Evolutionary conservation across 2,113 vertebrate genomes (phyloP).

Genomic region (Nicator chloris): DNA sequence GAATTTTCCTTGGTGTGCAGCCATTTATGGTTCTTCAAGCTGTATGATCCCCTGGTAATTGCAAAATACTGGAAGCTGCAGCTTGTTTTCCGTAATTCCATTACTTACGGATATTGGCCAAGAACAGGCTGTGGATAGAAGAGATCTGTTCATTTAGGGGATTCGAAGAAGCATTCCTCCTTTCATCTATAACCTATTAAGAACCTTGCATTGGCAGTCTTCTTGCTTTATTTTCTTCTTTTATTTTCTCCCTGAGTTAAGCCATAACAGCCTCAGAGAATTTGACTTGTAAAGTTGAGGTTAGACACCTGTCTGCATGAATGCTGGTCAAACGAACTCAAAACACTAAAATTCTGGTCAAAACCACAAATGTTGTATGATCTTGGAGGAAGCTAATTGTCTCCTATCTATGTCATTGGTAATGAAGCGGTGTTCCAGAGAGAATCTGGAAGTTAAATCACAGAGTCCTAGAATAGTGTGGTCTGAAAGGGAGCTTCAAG

Average conservation of each 20-base stretch:
- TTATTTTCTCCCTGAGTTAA: not conserved
- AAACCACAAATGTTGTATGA: not conserved
- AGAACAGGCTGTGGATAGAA: not conserved
- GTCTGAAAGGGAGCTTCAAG: not conserved
- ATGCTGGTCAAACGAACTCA: not conserved
- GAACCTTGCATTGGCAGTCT: not conserved
- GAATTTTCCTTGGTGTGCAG: not conserved
- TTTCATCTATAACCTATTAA: not conserved
- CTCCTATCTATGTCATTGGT: not conserved
- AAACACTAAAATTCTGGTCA: not conserved
- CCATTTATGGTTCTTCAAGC: not conserved
- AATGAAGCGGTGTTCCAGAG: not conserved
- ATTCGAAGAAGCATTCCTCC: not conserved
- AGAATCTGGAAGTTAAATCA: not conserved
- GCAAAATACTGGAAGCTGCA: slow-evolving; percentile 16
- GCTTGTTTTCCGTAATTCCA: not conserved
- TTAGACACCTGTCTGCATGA: not conserved
- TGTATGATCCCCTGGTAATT: not conserved
- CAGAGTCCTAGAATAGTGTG: not conserved
- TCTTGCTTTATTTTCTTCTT: not conserved
- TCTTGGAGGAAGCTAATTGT: not conserved
- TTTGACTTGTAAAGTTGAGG: not conserved
- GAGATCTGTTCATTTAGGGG: not conserved
- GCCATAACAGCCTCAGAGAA: not conserved
- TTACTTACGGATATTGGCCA: not conserved